Evolutionary conservation across 2,888 invertebrate genomes (phyloP).

Genomic region (Limenitis camilla): DNA sequence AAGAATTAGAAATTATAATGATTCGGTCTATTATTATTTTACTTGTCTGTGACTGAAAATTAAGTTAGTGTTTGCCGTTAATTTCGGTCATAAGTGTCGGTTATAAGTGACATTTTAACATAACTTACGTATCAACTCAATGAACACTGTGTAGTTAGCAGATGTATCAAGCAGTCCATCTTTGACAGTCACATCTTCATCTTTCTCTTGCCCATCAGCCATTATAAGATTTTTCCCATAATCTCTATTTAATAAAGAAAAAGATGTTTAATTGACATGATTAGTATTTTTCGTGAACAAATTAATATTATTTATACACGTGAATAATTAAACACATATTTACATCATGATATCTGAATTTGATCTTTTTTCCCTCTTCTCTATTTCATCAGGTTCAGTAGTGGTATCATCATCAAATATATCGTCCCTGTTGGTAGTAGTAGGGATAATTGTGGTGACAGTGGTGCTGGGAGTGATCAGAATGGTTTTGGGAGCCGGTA

Average conservation of each 20-base stretch:
- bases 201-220: constrained; percentile 33
- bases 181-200: constrained; percentile 32
- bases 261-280: too few species aligned
- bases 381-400: constrained; percentile 25
- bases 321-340: neutral
- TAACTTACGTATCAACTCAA: constrained; percentile 85
- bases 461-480: neutral
- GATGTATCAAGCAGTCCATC: constrained; percentile 77
- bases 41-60: too few species aligned
- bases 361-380: constrained; percentile 29
- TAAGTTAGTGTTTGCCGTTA: too few species aligned
- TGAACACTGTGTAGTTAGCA: constrained; percentile 89
- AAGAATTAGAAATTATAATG: too few species aligned
- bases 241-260: constrained; percentile 35
- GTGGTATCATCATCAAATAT: constrained; percentile 30
- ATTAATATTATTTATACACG: too few species aligned
- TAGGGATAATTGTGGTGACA: constrained; percentile 20
- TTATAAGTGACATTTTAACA: too few species aligned
- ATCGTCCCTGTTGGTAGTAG: constrained; percentile 27
- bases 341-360: constrained; percentile 28
- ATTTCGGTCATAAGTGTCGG: too few species aligned
- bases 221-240: constrained; percentile 39
- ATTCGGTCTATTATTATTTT: too few species aligned
- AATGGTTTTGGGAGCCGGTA: constrained; percentile 15
- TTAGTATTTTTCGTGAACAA: too few species aligned